Percentiles rank a stretch among this genome's conserved stretches.
Evolutionary conservation across 2,888 invertebrate species (phyloP).

Genomic region (Himalopsyche tibetana): DNA sequence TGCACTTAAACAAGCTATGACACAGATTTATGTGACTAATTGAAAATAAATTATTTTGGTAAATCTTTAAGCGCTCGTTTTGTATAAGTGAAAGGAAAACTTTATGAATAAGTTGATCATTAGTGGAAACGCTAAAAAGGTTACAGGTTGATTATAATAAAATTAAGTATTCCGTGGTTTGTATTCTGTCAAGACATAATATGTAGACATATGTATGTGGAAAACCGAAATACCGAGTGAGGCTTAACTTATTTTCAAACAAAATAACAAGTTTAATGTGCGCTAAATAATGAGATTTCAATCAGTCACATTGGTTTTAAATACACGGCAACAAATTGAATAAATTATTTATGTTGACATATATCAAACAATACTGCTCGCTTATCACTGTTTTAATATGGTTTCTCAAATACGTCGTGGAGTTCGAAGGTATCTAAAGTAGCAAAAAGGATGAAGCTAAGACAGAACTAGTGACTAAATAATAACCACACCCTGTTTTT

Average conservation of each 20-base stretch:
- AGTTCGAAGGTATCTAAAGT: too few species aligned
- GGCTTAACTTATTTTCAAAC: background rate
- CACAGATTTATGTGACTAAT: too few species aligned
- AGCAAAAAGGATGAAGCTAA: too few species aligned
- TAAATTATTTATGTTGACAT: too few species aligned
- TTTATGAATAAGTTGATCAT: constrained; percentile 8
- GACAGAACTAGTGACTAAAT: too few species aligned
- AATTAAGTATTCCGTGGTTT: background rate
- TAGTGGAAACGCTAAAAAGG: background rate
- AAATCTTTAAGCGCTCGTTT: background rate
- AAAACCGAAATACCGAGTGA: background rate
- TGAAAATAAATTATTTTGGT: background rate
- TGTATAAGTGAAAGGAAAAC: background rate
- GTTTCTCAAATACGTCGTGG: too few species aligned
- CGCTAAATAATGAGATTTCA: background rate
- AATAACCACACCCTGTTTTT: too few species aligned
- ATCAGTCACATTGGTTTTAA: background rate
- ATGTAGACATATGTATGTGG: background rate
- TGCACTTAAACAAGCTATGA: too few species aligned
- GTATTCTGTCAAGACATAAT: background rate
- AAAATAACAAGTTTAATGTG: background rate
- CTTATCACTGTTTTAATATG: too few species aligned
- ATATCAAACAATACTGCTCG: too few species aligned
- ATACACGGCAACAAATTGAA: too few species aligned
- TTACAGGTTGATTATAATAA: background rate